Conservation (phyloP, 1,140 invertebrate species). For the Brachionus paranguensis region DNA sequence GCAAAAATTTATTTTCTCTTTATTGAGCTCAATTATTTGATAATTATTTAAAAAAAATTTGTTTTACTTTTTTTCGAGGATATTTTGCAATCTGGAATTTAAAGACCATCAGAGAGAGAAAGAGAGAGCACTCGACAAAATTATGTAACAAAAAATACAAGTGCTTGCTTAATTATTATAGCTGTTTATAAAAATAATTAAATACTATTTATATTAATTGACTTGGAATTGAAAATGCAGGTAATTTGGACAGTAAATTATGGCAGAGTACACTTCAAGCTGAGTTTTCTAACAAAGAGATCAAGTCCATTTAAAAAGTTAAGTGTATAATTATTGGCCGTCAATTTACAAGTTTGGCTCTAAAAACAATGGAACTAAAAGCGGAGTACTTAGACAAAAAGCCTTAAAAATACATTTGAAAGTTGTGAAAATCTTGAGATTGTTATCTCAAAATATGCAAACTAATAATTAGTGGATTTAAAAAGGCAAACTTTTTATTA, state of each 20-base stretch:
- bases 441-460: neutral
- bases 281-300: slow-evolving; percentile 5
- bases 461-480: neutral
- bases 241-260: neutral
- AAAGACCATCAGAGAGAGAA: no score
- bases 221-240: neutral
- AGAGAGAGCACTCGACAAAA: neutral
- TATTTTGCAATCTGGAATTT: no score
- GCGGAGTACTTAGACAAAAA: neutral
- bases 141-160: neutral
- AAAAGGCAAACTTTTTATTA: neutral
- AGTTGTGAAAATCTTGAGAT: slow-evolving; percentile 27
- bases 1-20: neutral
- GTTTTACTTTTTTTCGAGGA: no score
- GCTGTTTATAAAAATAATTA: neutral
- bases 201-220: neutral
- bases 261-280: neutral
- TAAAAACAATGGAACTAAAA: slow-evolving; percentile 7
- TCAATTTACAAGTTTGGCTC: slow-evolving; percentile 13
- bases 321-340: neutral
- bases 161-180: neutral
- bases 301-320: neutral
- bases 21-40: no score
- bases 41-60: no score
- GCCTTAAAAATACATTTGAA: neutral